Evolutionary conservation across 2,888 invertebrate species (phyloP), one percentile per base, ranked within the genome.

Genomic region (Stramonita haemastoma): DNA sequence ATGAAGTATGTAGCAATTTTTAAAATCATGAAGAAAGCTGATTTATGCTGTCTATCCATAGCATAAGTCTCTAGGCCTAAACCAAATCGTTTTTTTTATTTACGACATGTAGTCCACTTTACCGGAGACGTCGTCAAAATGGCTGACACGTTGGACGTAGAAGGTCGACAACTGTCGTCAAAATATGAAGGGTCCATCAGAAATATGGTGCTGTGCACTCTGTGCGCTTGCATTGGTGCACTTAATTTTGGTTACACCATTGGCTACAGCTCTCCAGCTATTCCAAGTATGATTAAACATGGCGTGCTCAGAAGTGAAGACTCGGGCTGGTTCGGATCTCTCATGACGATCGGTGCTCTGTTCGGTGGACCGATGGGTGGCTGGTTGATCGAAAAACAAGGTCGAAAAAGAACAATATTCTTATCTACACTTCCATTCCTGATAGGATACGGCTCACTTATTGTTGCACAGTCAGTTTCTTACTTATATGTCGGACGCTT

Each of bases 371-470:
- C 97, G 0, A 86, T 97, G 81, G 97, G 97, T 90, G 98, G 98
- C 0, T 97, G 97, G 94, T 96, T 97, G 93, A 97, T 98, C 97
- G 98, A 98, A 95, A 96, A 96, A 92, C 96, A 97, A 86, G 98
- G 98, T 0, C 96, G 98, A 4, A 97, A 97, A 90, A 86, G 88
- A 34, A 94, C 94, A 0, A 92, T 96, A 36, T 95, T 98, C 5
- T 95, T 97, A 8, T 97, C 97, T n/a, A 96, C 97, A 0, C 92
- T 97, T 0, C 97, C 98, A 0, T 97, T 97, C 90, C 95, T 97
- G n/a, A 83, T 97, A 0, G 97, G 98, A 15, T 99, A 98, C 98
- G 96, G 98, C 89, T 95, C 98, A 86, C 98, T 98, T 92, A 97
- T 97, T 5, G 97, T 97, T 97, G 93, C 94, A 13, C 86, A 89